Evolutionary conservation across 2,888 invertebrate species (phyloP).

Genomic region (Diachrysia chrysitis): DNA sequence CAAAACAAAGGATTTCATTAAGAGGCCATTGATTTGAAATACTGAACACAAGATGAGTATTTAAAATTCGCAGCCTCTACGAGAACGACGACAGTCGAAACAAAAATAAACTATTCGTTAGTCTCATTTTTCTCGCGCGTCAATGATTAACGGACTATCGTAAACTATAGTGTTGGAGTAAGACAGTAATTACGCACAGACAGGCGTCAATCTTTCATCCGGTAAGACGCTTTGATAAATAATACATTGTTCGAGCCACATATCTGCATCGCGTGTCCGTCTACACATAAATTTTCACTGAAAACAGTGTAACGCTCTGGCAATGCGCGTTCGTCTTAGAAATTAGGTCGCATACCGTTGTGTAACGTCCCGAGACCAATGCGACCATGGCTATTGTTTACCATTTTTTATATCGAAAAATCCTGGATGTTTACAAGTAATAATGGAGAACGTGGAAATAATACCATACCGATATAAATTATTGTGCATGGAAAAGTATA

Average conservation of each 20-base stretch:
- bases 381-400: constrained; percentile 57
- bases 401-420: constrained; percentile 44
- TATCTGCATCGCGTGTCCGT: constrained; percentile 64
- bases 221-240: constrained; percentile 62
- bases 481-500: neutral
- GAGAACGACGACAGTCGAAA: neutral
- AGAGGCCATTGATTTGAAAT: constrained; percentile 10
- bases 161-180: constrained; percentile 19
- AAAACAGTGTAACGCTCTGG: constrained; percentile 66
- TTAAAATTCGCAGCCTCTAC: constrained; percentile 1
- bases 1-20: constrained; percentile 12
- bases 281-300: constrained; percentile 66
- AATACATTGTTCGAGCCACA: constrained; percentile 64
- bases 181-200: constrained; percentile 51
- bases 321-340: constrained; percentile 64
- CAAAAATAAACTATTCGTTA: constrained; percentile 33
- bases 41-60: neutral
- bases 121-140: constrained; percentile 15
- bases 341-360: constrained; percentile 73
- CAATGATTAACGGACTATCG: constrained; percentile 20
- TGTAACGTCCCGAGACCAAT: constrained; percentile 62
- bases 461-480: neutral
- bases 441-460: neutral
- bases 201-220: constrained; percentile 56
- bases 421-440: constrained; percentile 40